Percentiles rank a stretch among this genome's conserved stretches.
Conservation (phyloP, 2,888 invertebrate species). For the Oithona nana region DNA sequence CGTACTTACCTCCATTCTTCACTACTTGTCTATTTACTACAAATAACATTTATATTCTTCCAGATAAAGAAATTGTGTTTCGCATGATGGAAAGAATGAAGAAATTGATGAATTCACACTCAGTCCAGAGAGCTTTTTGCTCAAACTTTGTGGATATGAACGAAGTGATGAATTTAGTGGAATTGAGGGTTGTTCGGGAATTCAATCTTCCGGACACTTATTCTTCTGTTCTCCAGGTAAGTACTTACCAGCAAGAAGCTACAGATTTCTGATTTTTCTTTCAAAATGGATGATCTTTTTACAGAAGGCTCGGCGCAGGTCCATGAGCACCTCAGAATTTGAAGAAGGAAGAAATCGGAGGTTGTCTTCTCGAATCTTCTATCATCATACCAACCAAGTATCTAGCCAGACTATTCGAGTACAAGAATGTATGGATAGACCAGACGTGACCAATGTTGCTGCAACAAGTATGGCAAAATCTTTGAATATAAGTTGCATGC, state of each 20-base stretch:
- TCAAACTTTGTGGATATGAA: slow-evolving; percentile 53
- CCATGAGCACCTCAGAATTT: neutral
- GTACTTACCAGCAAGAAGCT: neutral
- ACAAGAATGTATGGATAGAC: neutral
- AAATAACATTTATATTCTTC: slow-evolving; percentile 29
- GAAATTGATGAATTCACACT: slow-evolving; percentile 48
- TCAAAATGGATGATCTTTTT: neutral
- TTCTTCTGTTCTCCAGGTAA: slow-evolving; percentile 47
- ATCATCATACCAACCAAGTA: neutral
- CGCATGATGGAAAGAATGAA: slow-evolving; percentile 67
- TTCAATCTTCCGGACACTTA: slow-evolving; percentile 78
- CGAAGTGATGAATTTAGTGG: slow-evolving; percentile 54
- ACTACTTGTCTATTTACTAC: neutral
- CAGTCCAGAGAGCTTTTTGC: slow-evolving; percentile 46
- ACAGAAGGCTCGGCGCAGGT: neutral
- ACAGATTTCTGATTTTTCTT: neutral
- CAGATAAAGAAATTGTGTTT: slow-evolving; percentile 51
- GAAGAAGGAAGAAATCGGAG: neutral
- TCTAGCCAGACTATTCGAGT: too few relatives aligned
- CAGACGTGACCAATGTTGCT: neutral
- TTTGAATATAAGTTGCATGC: too few relatives aligned
- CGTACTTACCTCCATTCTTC: slow-evolving; percentile 9
- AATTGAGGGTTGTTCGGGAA: slow-evolving; percentile 75
- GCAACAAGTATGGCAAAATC: too few relatives aligned
- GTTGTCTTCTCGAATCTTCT: neutral